These are phyloP conservation scores for Emydura subglobosa DNA, from an alignment of 2,113 vertebrate genomes.

Conservation along the genomic window DNA sequence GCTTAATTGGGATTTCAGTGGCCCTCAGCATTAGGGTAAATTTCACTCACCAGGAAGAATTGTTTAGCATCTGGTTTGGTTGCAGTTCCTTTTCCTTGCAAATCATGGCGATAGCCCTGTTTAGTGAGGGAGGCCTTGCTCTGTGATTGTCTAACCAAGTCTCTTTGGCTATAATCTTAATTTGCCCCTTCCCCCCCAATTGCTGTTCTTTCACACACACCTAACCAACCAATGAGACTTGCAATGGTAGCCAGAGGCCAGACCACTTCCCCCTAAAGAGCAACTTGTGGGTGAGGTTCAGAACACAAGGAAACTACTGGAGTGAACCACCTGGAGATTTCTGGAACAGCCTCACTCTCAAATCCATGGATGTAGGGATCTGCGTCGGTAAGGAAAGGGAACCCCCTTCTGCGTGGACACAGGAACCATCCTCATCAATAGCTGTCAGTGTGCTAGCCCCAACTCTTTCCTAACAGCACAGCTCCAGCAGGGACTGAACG, in stretches of 20 bases:
- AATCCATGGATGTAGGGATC: accelerated
- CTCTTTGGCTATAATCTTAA: not conserved
- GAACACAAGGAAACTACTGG: accelerated
- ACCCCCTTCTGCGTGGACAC: not conserved
- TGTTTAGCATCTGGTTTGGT: not conserved
- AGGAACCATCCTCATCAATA: not conserved
- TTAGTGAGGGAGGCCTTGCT: not conserved
- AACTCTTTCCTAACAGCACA: not conserved
- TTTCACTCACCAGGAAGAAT: not conserved
- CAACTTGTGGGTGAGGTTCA: not conserved
- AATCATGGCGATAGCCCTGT: not conserved
- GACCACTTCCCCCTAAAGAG: not conserved
- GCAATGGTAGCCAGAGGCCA: accelerated
- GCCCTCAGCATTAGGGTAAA: not conserved
- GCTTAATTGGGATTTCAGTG: not conserved
- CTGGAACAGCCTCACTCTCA: not conserved
- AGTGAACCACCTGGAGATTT: not conserved
- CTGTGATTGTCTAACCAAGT: not conserved
- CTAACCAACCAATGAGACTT: not conserved
- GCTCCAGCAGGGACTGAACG: not conserved
- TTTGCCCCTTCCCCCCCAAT: accelerated
- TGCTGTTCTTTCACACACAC: not conserved
- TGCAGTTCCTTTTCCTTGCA: not conserved
- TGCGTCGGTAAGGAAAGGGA: not conserved
- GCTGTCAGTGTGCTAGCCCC: too few relatives aligned